Percentiles rank a stretch among this genome's conserved stretches.
phyloP scores from a whole-genome alignment of 2,797 vertebrate species.

The Xiphophorus birchmanni region DNA sequence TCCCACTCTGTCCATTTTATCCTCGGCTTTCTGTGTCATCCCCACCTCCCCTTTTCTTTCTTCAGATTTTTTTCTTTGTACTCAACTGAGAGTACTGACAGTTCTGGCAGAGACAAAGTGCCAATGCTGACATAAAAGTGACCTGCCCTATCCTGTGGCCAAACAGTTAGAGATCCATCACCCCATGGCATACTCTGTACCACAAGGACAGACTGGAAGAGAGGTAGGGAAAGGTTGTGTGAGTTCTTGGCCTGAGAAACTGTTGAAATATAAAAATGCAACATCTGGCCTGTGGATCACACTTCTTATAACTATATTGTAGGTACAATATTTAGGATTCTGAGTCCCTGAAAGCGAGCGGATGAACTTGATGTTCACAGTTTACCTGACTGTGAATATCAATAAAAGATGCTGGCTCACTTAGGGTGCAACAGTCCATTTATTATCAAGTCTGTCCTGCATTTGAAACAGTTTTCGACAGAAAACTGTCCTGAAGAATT shows the following conservation, averaged over 20 bases:
- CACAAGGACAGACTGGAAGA: constrained; percentile 18
- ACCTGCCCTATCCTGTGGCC: constrained; percentile 79
- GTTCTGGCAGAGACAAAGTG: constrained; percentile 83
- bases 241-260: background rate
- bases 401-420: too few relatives aligned
- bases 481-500: too few relatives aligned
- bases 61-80: constrained; percentile 67
- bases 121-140: constrained; percentile 80
- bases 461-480: too few relatives aligned
- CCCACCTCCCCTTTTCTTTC: constrained; percentile 55
- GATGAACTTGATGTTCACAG: too few relatives aligned
- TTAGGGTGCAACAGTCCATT: too few relatives aligned
- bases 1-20: constrained; percentile 73
- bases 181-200: constrained; percentile 68
- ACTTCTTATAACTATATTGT: background rate
- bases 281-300: background rate
- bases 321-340: background rate
- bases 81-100: constrained; percentile 69
- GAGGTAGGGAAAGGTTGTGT: constrained; percentile 9
- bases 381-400: too few relatives aligned
- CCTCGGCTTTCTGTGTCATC: constrained; percentile 35
- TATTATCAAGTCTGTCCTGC: too few relatives aligned
- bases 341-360: too few relatives aligned
- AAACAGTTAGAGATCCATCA: constrained; percentile 70
- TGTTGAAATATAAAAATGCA: background rate